phyloP scores from a whole-genome alignment of 2,797 vertebrate genomes.

The Strix occidentalis region DNA sequence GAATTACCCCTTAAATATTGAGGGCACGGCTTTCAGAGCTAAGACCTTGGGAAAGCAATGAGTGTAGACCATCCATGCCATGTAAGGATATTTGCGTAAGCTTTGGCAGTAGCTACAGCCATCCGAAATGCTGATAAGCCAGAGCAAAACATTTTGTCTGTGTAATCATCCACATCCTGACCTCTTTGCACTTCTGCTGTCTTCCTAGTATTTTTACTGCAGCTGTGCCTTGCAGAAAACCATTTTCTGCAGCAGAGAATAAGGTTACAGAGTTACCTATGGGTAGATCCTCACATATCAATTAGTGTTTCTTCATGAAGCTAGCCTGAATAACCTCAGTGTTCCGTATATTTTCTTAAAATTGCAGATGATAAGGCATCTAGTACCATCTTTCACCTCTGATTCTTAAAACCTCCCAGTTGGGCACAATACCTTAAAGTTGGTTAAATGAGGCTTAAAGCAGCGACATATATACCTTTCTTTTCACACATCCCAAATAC shows the following conservation, averaged over 20 bases:
- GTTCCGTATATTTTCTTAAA: neutral
- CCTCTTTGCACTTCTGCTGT: neutral
- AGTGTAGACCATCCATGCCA: neutral
- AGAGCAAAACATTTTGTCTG: neutral
- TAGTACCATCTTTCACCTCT: neutral
- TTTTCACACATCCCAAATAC: neutral
- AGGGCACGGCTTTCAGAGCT: neutral
- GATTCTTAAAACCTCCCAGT: neutral
- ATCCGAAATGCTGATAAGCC: neutral
- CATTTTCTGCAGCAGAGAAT: neutral
- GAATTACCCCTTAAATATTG: neutral
- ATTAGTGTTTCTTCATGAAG: neutral
- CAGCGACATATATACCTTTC: neutral
- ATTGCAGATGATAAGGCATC: neutral
- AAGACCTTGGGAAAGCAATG: neutral
- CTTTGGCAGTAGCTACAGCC: neutral
- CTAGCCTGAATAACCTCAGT: neutral
- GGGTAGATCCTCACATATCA: neutral
- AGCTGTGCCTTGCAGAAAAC: neutral
- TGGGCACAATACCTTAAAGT: neutral
- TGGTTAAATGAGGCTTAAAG: neutral
- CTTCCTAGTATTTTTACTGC: neutral
- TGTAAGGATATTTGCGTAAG: neutral
- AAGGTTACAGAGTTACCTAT: neutral
- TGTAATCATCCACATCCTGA: neutral